Evolutionary conservation across 2,113 vertebrate species (phyloP), one percentile per base, ranked within the genome.

Genomic region (Petrocephalus microphthalmus): DNA sequence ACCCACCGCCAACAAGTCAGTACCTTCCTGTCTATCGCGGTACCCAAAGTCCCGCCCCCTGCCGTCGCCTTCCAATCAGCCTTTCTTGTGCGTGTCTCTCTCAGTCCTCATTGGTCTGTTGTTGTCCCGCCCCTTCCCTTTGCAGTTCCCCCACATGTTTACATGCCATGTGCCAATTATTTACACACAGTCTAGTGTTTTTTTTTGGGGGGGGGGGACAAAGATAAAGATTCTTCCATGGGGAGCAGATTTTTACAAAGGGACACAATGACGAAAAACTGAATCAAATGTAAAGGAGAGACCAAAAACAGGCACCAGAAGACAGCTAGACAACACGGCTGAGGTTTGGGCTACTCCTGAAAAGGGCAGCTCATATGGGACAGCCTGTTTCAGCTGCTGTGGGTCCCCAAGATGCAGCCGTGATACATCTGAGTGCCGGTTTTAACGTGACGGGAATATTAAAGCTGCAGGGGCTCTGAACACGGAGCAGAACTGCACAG

Each of bases 1-100:
- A 89, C 95, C 97, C 92, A 96, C 97, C 93, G 96, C 97, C 91
- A 97, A 96, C 96, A 98, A 96, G 97, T 98, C 94, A 97, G 97
- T 97, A 93, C 91, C 91, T 90, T 90, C 88, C 87, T 88, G 87
- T 87, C 85, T 45, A 82, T 90, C 86, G 42, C 89, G 84, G 88
- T 89, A 87, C 56, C 91, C 89, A 89, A 22, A 45, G 22, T 83
- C 81, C 45, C 85, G 67, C 91, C 91, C 91, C 87, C 89, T 89
- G 67, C 92, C 88, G 11, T 10, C 57, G 85, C 78, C 89, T 82
- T 91, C 89, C 82, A 78, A 87, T 5, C 56, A 19, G n/a, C 47
- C 51, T n/a, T 51, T 7, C 25, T 85, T 74, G 67, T 37, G 29
- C 5, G n/a, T 19, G 67, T 74, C 64, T 71, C 13, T 71, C 25